Evolutionary conservation across 2,888 invertebrate genomes (phyloP).

Genomic region (Cacoxenus indagator): DNA sequence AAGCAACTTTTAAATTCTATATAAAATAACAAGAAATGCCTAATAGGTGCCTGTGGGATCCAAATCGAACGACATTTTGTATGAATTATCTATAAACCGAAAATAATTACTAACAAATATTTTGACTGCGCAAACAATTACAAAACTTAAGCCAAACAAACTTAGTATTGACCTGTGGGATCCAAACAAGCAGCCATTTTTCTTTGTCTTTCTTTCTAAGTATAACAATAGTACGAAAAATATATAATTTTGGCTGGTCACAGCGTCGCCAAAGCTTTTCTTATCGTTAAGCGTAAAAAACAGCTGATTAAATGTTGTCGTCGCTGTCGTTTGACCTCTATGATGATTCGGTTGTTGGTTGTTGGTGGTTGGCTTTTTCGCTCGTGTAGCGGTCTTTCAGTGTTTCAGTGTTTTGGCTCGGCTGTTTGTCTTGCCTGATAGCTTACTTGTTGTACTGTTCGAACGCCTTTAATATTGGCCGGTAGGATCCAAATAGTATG

Average conservation of each 20-base stretch:
- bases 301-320: slow-evolving; percentile 20
- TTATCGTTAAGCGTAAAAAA: slow-evolving; percentile 18
- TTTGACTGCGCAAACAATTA: background rate
- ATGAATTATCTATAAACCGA: background rate
- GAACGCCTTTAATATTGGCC: slow-evolving; percentile 66
- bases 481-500: slow-evolving; percentile 69
- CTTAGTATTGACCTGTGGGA: slow-evolving; percentile 70
- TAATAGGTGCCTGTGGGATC: slow-evolving; percentile 70
- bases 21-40: slow-evolving; percentile 16
- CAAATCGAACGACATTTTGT: slow-evolving; percentile 64
- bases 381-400: background rate
- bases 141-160: background rate
- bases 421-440: background rate
- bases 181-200: slow-evolving; percentile 67
- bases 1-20: background rate
- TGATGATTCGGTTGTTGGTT: background rate
- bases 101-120: background rate
- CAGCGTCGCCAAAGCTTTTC: background rate
- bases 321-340: slow-evolving; percentile 18
- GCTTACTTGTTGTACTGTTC: background rate
- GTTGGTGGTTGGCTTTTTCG: background rate
- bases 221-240: background rate
- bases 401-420: slow-evolving; percentile 26
- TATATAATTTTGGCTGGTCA: background rate
- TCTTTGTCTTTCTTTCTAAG: background rate